A percentile compares a stretch with the other conserved stretches of the same genome.
Evolutionary conservation across 2,888 invertebrate genomes (phyloP).

Genomic region (Tribolium freemani): DNA sequence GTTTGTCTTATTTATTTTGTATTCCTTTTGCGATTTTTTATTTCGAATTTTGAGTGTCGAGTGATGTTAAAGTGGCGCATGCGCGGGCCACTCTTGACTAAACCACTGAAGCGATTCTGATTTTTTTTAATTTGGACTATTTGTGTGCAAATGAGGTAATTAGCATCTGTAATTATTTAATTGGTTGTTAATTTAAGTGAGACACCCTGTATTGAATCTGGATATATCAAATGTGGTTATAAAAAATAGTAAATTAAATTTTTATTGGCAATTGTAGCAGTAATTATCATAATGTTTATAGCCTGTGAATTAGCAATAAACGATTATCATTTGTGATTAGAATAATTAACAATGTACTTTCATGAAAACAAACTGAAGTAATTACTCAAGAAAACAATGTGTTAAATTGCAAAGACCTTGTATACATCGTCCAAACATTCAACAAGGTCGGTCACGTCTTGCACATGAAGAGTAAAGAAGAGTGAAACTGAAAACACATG

Average conservation of each 20-base stretch:
- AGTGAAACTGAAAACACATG: constrained; percentile 38
- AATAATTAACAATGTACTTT: constrained; percentile 10
- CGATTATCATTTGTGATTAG: constrained; percentile 4
- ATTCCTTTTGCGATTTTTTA: background rate
- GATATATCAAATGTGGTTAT: background rate
- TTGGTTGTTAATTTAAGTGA: background rate
- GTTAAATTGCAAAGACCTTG: constrained; percentile 45
- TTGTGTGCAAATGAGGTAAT: background rate
- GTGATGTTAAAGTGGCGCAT: background rate
- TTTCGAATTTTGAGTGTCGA: background rate
- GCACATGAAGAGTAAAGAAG: constrained; percentile 14
- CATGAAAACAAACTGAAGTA: background rate
- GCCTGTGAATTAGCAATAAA: constrained; percentile 8
- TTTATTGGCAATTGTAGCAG: constrained; percentile 11
- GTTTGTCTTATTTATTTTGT: background rate
- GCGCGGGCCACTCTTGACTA: background rate
- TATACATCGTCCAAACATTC: constrained; percentile 45
- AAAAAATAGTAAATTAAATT: background rate
- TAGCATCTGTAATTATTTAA: background rate
- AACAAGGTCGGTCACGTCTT: constrained; percentile 54
- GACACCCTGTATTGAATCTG: constrained; percentile 5
- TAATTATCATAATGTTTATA: constrained; percentile 19
- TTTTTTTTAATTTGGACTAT: background rate
- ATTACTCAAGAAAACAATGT: constrained; percentile 14
- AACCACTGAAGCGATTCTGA: background rate